Percentiles rank a stretch among this genome's conserved stretches.
These are phyloP conservation scores for Montipora capricornis DNA, from an alignment of 64 coral and sea anemone genomes.

Conservation along the genomic window DNA sequence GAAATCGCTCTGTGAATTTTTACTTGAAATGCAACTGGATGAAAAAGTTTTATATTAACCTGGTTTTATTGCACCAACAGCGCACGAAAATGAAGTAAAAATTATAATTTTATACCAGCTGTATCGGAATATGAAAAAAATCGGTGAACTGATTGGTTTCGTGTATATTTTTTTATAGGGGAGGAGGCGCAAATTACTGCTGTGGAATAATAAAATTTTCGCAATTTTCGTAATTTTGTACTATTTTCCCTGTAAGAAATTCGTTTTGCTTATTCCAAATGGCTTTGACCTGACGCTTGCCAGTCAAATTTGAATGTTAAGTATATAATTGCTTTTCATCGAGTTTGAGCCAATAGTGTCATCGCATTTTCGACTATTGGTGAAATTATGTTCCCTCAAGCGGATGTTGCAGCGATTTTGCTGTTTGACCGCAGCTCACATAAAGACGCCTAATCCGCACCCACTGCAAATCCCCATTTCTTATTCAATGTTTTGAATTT, in stretches of 20 bases:
- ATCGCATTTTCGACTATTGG: not conserved
- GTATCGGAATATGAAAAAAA: too few species aligned
- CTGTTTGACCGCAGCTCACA: not conserved
- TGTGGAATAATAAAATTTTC: too few species aligned
- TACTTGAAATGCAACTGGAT: slow-evolving; percentile 10
- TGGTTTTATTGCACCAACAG: not conserved
- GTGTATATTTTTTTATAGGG: too few species aligned
- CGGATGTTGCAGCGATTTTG: not conserved
- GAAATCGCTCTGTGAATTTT: slow-evolving; percentile 2
- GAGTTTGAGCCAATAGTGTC: not conserved
- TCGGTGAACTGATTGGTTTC: too few species aligned
- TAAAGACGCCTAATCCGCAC: not conserved
- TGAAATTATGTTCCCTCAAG: not conserved
- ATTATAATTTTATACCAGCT: not conserved
- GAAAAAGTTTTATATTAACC: not conserved
- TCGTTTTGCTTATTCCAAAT: too few species aligned
- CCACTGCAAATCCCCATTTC: not conserved
- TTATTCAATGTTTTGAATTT: too few species aligned
- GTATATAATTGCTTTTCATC: not conserved
- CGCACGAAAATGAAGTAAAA: not conserved
- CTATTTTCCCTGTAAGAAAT: not conserved
- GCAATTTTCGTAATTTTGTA: too few species aligned
- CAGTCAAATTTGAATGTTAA: not conserved
- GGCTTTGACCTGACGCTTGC: not conserved
- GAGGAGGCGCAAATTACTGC: too few species aligned